Percentiles rank a stretch among this genome's conserved stretches.
phyloP scores from a whole-genome alignment of 2,888 invertebrate species.

The Zygogramma bicolorata region DNA sequence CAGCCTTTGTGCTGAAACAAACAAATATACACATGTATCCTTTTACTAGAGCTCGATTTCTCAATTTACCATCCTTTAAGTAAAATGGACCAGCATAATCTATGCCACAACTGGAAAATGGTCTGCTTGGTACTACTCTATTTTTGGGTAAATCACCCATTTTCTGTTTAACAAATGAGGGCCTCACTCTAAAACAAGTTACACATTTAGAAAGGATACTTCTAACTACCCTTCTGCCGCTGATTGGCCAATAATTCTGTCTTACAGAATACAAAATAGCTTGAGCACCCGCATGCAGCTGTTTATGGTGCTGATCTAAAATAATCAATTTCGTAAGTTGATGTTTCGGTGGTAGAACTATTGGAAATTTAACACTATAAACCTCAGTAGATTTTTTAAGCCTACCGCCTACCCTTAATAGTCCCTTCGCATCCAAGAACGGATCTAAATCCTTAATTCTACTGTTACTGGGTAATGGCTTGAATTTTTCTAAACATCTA shows the following conservation, averaged over 20 bases:
- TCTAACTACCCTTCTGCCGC: constrained; percentile 30
- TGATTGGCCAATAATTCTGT: constrained; percentile 35
- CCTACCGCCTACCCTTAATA: constrained; percentile 43
- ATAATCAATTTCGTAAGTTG: constrained; percentile 38
- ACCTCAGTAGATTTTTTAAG: constrained; percentile 30
- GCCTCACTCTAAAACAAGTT: constrained; percentile 34
- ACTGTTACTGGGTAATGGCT: neutral
- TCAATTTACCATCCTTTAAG: too few relatives aligned
- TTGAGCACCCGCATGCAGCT: too few relatives aligned
- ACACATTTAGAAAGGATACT: too few relatives aligned
- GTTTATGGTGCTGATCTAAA: too few relatives aligned
- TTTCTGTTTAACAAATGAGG: constrained; percentile 20
- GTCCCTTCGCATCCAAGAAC: constrained; percentile 32
- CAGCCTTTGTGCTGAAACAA: too few relatives aligned
- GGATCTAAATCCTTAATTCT: constrained; percentile 17
- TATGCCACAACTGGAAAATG: too few relatives aligned
- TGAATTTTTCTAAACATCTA: neutral
- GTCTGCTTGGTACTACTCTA: constrained; percentile 31
- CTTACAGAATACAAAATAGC: too few relatives aligned
- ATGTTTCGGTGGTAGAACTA: constrained; percentile 33
- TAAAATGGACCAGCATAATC: too few relatives aligned
- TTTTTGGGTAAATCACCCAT: constrained; percentile 41
- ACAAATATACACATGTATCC: constrained; percentile 36
- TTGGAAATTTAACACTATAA: constrained; percentile 32
- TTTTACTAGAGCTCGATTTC: constrained; percentile 31